Percentiles rank a stretch among this genome's conserved stretches.
These are phyloP conservation scores for Sphaerodactylus townsendi DNA, from an alignment of 2,113 vertebrate genomes.

Conservation along the genomic window DNA sequence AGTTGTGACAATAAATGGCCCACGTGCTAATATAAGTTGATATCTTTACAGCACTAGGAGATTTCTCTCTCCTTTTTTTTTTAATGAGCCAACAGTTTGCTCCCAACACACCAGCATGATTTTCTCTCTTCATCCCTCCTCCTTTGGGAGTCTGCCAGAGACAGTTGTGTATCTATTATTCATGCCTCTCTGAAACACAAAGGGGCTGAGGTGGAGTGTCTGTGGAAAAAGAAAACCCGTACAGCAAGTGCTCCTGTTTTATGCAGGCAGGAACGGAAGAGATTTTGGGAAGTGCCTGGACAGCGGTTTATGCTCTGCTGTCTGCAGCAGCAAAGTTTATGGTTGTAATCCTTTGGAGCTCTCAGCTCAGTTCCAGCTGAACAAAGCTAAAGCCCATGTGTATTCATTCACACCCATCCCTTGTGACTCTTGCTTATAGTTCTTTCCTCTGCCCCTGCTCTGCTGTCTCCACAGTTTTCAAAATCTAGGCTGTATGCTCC, in stretches of 20 bases:
- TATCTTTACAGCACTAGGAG: not conserved
- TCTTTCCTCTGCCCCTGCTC: not conserved
- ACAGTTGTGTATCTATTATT: conserved; percentile 16
- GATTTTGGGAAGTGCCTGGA: conserved; percentile 1
- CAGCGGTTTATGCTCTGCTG: not conserved
- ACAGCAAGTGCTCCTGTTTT: not conserved
- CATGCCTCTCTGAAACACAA: not conserved
- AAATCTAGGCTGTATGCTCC: not conserved
- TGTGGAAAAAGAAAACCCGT: not conserved
- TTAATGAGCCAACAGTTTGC: conserved; percentile 1
- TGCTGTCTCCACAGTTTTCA: too few species aligned
- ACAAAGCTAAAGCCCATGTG: not conserved
- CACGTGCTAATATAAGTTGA: not conserved
- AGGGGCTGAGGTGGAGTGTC: not conserved
- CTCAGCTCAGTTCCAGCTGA: not conserved
- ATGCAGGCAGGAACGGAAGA: not conserved
- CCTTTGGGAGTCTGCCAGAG: not conserved
- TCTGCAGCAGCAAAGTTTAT: not conserved
- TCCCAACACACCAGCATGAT: not conserved
- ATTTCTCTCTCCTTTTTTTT: not conserved
- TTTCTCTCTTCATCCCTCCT: not conserved
- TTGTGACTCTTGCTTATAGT: not conserved
- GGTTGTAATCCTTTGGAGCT: not conserved
- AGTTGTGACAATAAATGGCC: conserved; percentile 1
- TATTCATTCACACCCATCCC: not conserved